phyloP scores from a whole-genome alignment of 2,888 invertebrate species.

The Onchidella celtica region DNA sequence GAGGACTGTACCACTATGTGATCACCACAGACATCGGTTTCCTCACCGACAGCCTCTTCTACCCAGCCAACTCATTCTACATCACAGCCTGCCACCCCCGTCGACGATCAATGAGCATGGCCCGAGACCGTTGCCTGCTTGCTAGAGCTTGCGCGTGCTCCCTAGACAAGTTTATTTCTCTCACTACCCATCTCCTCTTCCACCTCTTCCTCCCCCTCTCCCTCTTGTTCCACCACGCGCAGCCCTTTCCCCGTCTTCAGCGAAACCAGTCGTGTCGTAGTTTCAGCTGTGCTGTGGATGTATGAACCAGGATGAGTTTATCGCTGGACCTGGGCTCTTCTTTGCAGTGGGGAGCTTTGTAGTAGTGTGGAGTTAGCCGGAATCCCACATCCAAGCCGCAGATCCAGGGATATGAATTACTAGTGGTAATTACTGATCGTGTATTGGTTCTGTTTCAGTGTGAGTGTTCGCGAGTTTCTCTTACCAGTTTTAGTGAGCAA shows the following conservation, averaged over 20 bases:
- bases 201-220: background rate
- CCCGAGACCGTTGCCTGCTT: constrained; percentile 27
- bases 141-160: constrained; percentile 23
- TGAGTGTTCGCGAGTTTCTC: no score
- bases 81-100: constrained; percentile 17
- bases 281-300: background rate
- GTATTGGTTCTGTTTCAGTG: no score
- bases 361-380: no score
- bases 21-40: background rate
- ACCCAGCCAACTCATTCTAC: background rate
- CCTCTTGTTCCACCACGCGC: no score
- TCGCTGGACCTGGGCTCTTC: no score
- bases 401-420: no score
- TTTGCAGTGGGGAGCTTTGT: no score
- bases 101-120: constrained; percentile 2
- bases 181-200: constrained; percentile 7
- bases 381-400: no score
- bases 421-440: no score
- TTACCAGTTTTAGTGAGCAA: no score
- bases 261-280: background rate
- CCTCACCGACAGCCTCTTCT: background rate
- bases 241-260: background rate
- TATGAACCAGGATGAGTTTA: background rate
- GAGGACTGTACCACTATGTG: background rate
- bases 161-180: background rate